These are phyloP conservation scores for Hydrolagus affinis DNA, from an alignment of 2,113 vertebrate species.

Conservation along the genomic window DNA sequence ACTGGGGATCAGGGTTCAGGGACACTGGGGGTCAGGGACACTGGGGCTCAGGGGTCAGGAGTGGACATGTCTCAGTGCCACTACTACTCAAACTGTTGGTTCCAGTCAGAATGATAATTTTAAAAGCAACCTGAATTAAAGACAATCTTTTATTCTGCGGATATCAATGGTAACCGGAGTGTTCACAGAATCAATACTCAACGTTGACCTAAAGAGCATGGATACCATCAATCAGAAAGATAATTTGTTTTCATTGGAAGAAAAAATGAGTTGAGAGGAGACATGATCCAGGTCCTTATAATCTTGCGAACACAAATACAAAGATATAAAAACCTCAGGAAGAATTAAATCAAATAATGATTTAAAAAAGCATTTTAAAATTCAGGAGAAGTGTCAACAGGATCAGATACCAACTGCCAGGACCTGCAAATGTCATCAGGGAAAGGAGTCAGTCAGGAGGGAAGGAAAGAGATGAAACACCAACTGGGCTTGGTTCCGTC, in stretches of 20 bases:
- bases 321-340: background rate
- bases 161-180: background rate
- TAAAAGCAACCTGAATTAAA: slow-evolving; percentile 1
- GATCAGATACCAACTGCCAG: background rate
- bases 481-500: too few species aligned
- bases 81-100: background rate
- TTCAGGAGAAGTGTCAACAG: background rate
- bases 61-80: background rate
- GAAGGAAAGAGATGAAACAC: background rate
- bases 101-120: slow-evolving; percentile 10
- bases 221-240: too few species aligned
- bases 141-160: background rate
- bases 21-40: too few species aligned
- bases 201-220: too few species aligned
- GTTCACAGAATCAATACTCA: background rate
- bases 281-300: background rate
- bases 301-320: background rate
- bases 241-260: slow-evolving; percentile 5
- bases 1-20: too few species aligned
- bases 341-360: background rate
- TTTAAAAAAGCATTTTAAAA: background rate
- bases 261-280: background rate
- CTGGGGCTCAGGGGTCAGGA: too few species aligned
- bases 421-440: background rate
- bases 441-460: background rate